Conservation (phyloP, 2,797 vertebrate species). For the Anguilla pacifica region DNA sequence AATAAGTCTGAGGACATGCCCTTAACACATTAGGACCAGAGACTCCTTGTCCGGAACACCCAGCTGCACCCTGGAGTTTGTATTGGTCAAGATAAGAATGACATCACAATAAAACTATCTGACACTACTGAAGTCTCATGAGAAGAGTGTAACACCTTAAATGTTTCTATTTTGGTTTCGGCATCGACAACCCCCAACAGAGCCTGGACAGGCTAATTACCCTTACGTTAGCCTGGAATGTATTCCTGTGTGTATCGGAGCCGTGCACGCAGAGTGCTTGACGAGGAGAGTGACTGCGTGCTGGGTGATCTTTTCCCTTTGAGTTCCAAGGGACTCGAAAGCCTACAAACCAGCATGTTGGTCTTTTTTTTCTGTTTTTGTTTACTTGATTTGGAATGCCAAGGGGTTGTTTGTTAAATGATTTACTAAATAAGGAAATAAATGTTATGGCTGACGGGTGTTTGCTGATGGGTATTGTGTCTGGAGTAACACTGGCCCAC, state of each 20-base stretch:
- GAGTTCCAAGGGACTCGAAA: background rate
- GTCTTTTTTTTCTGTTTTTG: conserved; percentile 23
- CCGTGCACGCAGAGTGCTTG: conserved; percentile 9
- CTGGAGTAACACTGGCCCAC: conserved; percentile 22
- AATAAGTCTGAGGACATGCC: background rate
- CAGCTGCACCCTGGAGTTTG: background rate
- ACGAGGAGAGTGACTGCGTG: conserved; percentile 11
- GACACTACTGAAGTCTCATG: conserved; percentile 16
- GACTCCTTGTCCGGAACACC: background rate
- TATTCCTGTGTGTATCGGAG: background rate
- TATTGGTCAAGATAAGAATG: background rate
- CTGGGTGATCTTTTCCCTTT: background rate
- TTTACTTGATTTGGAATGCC: conserved; percentile 43
- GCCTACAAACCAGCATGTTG: conserved; percentile 27
- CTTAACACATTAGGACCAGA: background rate
- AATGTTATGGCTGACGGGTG: conserved; percentile 56
- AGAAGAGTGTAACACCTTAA: background rate
- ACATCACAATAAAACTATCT: background rate
- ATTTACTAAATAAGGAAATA: conserved; percentile 65
- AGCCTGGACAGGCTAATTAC: background rate
- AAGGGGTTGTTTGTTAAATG: conserved; percentile 56
- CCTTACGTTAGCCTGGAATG: background rate
- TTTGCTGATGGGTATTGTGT: background rate
- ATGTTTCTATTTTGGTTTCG: background rate
- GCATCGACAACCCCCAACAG: background rate